Percentiles rank a stretch among this genome's conserved stretches.
phyloP scores from a whole-genome alignment of 2,113 vertebrate genomes.

The Caranx ignobilis region DNA sequence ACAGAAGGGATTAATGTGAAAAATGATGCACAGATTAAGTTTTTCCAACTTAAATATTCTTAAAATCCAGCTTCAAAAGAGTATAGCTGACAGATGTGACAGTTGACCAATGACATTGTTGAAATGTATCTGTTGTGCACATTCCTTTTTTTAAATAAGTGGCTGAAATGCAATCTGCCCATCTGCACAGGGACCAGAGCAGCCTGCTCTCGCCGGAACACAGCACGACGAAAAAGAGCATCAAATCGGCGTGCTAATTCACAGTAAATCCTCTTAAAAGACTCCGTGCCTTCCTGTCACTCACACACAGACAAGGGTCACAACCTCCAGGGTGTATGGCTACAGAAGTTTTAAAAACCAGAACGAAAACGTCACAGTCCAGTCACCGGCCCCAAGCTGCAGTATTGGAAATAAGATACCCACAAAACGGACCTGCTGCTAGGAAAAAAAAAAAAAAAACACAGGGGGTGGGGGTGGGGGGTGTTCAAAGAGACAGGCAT shows the following conservation, averaged over 20 bases:
- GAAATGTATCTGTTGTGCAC: constrained; percentile 42
- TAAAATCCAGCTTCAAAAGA: constrained; percentile 49
- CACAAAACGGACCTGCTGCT: constrained; percentile 59
- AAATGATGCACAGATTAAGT: constrained; percentile 22
- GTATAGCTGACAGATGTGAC: constrained; percentile 56
- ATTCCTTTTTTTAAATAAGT: constrained; percentile 46
- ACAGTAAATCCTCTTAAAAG: constrained; percentile 82
- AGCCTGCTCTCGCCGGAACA: constrained; percentile 38
- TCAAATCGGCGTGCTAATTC: constrained; percentile 79
- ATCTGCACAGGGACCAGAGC: constrained; percentile 56
- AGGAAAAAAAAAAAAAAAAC: constrained; percentile 28
- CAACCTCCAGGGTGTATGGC: constrained; percentile 64
- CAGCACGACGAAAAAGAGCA: constrained; percentile 62
- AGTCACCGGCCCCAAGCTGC: constrained; percentile 51
- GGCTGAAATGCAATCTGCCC: constrained; percentile 71
- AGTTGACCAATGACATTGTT: constrained; percentile 53
- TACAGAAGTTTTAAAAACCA: constrained; percentile 73
- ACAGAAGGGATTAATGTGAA: constrained; percentile 27
- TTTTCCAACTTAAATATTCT: constrained; percentile 21
- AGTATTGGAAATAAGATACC: constrained; percentile 74
- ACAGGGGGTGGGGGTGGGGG: constrained; percentile 11
- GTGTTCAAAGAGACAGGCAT: constrained; percentile 59
- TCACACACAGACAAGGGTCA: constrained; percentile 70
- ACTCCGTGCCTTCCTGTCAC: constrained; percentile 73
- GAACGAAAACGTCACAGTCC: constrained; percentile 74